A percentile compares a stretch with the other conserved stretches of the same genome.
Conservation (phyloP, 2,888 invertebrate genomes). For the Ochropleura leucogaster region DNA sequence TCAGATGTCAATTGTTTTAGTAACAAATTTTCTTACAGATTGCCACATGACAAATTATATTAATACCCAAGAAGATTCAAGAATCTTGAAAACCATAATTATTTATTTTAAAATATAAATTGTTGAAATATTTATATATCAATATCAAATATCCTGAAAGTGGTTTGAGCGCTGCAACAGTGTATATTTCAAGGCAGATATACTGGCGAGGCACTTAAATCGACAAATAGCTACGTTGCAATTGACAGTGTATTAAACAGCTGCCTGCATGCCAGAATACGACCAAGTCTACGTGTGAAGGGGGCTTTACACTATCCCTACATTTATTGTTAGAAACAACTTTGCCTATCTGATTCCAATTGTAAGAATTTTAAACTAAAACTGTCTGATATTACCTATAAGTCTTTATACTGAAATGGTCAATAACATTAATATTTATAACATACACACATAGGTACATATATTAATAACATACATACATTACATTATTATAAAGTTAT, state of each 20-base stretch:
- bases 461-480: too few species aligned
- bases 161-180: conserved; percentile 67
- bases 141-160: conserved; percentile 52
- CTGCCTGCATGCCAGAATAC: conserved; percentile 87
- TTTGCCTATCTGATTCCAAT: not conserved
- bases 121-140: conserved; percentile 4
- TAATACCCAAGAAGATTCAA: too few species aligned
- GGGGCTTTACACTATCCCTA: conserved; percentile 62
- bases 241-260: conserved; percentile 90
- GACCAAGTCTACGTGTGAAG: conserved; percentile 70
- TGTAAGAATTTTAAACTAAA: not conserved
- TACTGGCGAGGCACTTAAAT: conserved; percentile 84
- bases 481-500: too few species aligned
- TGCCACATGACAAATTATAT: not conserved
- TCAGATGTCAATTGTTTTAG: not conserved
- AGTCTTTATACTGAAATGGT: too few species aligned
- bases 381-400: not conserved
- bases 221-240: conserved; percentile 89
- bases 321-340: not conserved
- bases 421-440: too few species aligned
- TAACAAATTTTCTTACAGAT: not conserved
- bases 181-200: conserved; percentile 80
- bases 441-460: too few species aligned
- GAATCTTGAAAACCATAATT: not conserved
- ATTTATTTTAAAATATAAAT: conserved; percentile 10